Percentiles rank a stretch among this genome's conserved stretches.
Conservation (phyloP, 1,140 invertebrate genomes). For the Belonocnema kinseyi region DNA sequence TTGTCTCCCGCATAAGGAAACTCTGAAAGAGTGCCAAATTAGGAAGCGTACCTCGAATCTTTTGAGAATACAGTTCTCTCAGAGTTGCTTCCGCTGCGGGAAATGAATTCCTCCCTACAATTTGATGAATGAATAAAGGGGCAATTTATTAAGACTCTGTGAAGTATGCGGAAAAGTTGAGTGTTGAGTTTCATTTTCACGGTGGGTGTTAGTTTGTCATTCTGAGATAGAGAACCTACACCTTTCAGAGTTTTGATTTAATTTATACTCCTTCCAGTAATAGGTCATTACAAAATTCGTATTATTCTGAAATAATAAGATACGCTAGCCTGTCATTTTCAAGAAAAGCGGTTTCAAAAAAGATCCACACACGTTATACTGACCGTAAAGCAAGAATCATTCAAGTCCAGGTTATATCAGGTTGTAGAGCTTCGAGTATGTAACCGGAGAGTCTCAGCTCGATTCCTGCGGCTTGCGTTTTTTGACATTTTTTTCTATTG, state of each 20-base stretch:
- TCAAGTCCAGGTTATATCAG: no score
- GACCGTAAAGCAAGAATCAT: no score
- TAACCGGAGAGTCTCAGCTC: no score
- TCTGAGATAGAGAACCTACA: not conserved
- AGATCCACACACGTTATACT: no score
- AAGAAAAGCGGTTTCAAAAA: no score
- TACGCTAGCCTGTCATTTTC: not conserved
- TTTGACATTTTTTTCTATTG: no score
- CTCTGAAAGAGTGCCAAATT: slow-evolving; percentile 28
- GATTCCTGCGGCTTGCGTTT: no score
- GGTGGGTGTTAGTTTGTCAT: slow-evolving; percentile 9
- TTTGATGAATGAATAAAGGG: slow-evolving; percentile 28
- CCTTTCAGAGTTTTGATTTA: no score
- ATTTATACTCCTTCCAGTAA: no score
- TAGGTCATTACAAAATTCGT: no score
- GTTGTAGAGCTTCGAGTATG: no score
- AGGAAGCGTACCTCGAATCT: slow-evolving; percentile 20
- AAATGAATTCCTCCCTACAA: slow-evolving; percentile 27
- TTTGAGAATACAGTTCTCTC: slow-evolving; percentile 1
- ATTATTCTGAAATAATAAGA: no score
- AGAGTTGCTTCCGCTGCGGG: not conserved
- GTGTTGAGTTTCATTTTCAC: not conserved
- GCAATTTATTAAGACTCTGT: slow-evolving; percentile 17
- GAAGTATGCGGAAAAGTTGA: slow-evolving; percentile 15
- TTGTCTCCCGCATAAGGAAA: slow-evolving; percentile 13